Conservation (phyloP, 2,113 vertebrate genomes). For the Cottus gobio region DNA sequence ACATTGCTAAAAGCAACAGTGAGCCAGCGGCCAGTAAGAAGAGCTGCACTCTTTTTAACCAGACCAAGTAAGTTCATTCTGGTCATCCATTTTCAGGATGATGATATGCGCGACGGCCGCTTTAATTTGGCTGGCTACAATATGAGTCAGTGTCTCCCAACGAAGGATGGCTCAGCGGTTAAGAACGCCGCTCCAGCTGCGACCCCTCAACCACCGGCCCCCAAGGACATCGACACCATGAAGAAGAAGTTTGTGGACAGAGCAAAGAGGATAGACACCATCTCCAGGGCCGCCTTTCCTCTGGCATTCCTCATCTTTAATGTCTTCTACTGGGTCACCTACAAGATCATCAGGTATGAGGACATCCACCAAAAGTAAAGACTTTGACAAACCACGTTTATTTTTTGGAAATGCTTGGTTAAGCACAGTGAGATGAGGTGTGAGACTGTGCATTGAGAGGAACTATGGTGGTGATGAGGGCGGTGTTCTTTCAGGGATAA, state of each 20-base stretch:
- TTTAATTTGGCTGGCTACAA: constrained; percentile 96
- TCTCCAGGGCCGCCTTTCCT: constrained; percentile 96
- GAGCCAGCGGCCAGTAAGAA: neutral
- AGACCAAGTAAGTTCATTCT: neutral
- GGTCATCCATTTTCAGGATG: constrained; percentile 86
- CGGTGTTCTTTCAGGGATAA: constrained; percentile 78
- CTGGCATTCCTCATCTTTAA: constrained; percentile 99
- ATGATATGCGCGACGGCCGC: constrained; percentile 92
- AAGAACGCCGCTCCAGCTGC: constrained; percentile 86
- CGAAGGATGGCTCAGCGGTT: constrained; percentile 90
- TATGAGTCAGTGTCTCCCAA: constrained; percentile 92
- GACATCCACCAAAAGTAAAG: constrained; percentile 90
- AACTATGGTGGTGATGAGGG: constrained; percentile 28
- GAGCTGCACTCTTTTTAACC: neutral
- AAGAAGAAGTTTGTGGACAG: constrained; percentile 98
- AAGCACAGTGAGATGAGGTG: constrained; percentile 34
- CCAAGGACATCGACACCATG: constrained; percentile 91
- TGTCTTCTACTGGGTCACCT: constrained; percentile 99
- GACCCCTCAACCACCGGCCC: constrained; percentile 79
- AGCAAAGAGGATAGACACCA: constrained; percentile 98
- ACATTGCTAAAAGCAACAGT: neutral
- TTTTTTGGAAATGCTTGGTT: constrained; percentile 56
- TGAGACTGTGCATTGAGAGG: constrained; percentile 43
- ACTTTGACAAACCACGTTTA: neutral
- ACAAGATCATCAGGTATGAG: constrained; percentile 98